A percentile compares a stretch with the other conserved stretches of the same genome.
phyloP scores from a whole-genome alignment of 2,888 invertebrate genomes.

The Homarus gammarus region DNA sequence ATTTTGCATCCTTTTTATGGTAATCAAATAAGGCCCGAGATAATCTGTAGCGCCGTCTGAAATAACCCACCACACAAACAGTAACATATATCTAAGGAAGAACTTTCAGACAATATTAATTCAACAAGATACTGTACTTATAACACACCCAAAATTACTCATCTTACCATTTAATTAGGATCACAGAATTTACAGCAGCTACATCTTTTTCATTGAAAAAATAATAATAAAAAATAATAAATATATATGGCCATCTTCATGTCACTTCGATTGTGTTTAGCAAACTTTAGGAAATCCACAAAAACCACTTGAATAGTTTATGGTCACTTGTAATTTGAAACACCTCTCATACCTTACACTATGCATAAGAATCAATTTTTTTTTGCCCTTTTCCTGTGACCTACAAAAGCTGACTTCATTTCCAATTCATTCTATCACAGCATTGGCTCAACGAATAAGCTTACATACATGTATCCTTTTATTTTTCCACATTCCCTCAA shows the following conservation, averaged over 20 bases:
- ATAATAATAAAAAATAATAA: too few relatives aligned
- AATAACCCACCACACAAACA: neutral
- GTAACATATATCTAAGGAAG: neutral
- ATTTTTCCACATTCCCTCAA: constrained; percentile 14
- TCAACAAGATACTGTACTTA: neutral
- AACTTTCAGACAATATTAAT: neutral
- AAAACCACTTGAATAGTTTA: neutral
- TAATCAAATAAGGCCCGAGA: neutral
- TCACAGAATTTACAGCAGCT: neutral
- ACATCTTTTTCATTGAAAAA: neutral
- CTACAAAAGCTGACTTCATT: constrained; percentile 12
- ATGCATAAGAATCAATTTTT: neutral
- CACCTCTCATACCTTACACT: neutral
- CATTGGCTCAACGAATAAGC: neutral
- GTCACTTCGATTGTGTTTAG: too few relatives aligned
- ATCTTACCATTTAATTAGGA: neutral
- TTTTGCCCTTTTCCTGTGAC: neutral
- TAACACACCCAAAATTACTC: neutral
- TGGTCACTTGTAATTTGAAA: constrained; percentile 7
- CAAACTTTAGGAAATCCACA: neutral
- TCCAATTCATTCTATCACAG: neutral
- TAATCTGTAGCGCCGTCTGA: neutral
- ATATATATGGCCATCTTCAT: too few relatives aligned
- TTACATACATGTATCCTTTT: neutral
- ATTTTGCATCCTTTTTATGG: neutral